phyloP scores from a whole-genome alignment of 2,888 invertebrate genomes.

The Melolontha melolontha region DNA sequence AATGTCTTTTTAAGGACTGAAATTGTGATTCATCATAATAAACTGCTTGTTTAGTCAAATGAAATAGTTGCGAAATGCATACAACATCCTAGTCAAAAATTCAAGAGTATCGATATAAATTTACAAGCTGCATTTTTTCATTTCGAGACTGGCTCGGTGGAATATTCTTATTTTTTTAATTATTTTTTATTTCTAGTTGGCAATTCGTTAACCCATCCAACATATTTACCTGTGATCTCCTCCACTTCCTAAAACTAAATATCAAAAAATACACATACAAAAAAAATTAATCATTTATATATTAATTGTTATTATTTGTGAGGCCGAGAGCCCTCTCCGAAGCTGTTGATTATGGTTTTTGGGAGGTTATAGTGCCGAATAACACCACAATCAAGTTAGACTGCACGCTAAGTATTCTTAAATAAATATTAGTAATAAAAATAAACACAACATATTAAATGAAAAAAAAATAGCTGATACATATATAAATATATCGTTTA shows the following conservation, averaged over 20 bases:
- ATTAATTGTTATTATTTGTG: conserved; percentile 42
- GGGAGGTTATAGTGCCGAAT: conserved; percentile 49
- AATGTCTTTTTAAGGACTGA: not conserved
- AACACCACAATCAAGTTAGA: conserved; percentile 68
- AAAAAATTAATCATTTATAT: conserved; percentile 50
- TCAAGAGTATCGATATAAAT: too few species aligned
- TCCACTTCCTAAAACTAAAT: conserved; percentile 64
- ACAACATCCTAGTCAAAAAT: conserved; percentile 27
- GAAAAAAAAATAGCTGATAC: conserved; percentile 32
- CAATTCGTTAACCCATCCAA: conserved; percentile 1
- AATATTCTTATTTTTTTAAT: not conserved
- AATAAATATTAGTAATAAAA: conserved; percentile 64
- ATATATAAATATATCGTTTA: conserved; percentile 49
- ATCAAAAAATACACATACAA: conserved; percentile 62
- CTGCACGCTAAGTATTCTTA: conserved; percentile 68
- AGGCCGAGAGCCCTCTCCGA: conserved; percentile 5
- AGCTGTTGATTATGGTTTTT: conserved; percentile 10
- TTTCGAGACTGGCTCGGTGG: not conserved
- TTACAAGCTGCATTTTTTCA: not conserved
- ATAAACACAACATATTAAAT: conserved; percentile 39
- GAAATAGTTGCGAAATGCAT: conserved; percentile 13
- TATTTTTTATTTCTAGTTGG: conserved; percentile 1
- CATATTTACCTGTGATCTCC: conserved; percentile 63
- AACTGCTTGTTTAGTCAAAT: conserved; percentile 32
- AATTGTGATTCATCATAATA: conserved; percentile 29